Evolutionary conservation across 2,113 vertebrate species (phyloP), one percentile per base, ranked within the genome.

Genomic region (Cryptotis parvus): DNA sequence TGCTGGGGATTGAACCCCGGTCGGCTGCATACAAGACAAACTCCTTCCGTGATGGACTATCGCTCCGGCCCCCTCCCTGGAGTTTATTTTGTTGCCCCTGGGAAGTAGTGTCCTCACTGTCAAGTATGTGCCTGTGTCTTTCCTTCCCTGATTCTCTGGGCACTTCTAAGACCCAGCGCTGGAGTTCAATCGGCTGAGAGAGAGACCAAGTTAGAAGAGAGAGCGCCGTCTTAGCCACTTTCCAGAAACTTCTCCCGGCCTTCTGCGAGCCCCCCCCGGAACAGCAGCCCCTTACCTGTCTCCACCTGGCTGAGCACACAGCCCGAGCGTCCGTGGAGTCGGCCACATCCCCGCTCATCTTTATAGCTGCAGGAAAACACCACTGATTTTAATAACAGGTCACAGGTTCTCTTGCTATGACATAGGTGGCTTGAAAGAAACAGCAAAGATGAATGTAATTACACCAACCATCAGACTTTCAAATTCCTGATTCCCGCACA

Each of bases 341-440:
- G 75, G 98, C 98, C 1, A 98, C 95, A 94, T 99, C 98, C 63
- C 98, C 97, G 92, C 99, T 99, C 99, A 99, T 99, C 98, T 99
- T 99, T 98, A 99, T 98, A 98, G 98, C 99, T 99, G 98, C 75
- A 95, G 94, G 94, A 97, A 98, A 98, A 98, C 98, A 98, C 97
- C 98, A 97, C 98, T 97, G 97, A 98, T 98, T 98, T 99, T 98
- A 98, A 98, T 99, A 98, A 97, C 97, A 97, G 97, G 98, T 98
- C 98, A 98, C 96, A 97, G 97, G 94, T 82, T 97, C 98, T 98
- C 97, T 97, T 93, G 96, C 97, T 97, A 92, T 95, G 96, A 97
- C 94, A 97, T 94, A 97, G 95, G 96, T 97, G 98, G 97, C 98
- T 98, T 97, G 97, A 97, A 98, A 98, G 95, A 96, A 97, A 97